Percentiles rank a stretch among this genome's conserved stretches.
These are phyloP conservation scores for Agrotis exclamationis DNA, from an alignment of 2,888 invertebrate genomes.

Conservation along the genomic window DNA sequence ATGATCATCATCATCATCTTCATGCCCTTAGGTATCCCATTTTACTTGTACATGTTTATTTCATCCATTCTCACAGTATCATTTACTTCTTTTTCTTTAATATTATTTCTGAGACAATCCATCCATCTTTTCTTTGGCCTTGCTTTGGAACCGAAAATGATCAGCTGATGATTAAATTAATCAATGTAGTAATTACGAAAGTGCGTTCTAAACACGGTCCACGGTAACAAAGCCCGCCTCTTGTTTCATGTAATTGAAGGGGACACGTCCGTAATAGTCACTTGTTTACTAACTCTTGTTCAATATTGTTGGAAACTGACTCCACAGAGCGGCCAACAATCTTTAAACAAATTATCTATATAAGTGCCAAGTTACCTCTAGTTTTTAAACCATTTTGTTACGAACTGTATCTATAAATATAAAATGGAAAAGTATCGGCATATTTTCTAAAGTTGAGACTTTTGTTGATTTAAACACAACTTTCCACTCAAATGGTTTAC, in stretches of 20 bases:
- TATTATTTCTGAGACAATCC: too few relatives aligned
- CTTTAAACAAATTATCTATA: slow-evolving; percentile 67
- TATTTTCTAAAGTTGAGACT: slow-evolving; percentile 8
- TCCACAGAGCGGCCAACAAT: slow-evolving; percentile 57
- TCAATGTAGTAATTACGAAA: slow-evolving; percentile 64
- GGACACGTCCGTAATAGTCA: slow-evolving; percentile 74
- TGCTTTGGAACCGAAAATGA: background rate
- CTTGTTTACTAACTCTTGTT: slow-evolving; percentile 74
- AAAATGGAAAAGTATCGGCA: slow-evolving; percentile 1
- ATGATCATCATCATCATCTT: too few relatives aligned
- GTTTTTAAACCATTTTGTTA: slow-evolving; percentile 32
- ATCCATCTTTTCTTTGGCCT: too few relatives aligned
- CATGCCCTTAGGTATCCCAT: too few relatives aligned
- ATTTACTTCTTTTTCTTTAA: too few relatives aligned
- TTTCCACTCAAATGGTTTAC: slow-evolving; percentile 31
- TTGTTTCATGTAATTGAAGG: slow-evolving; percentile 78
- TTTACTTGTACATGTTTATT: too few relatives aligned
- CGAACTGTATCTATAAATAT: slow-evolving; percentile 18
- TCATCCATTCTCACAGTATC: too few relatives aligned
- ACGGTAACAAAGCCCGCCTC: slow-evolving; percentile 68
- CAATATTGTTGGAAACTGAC: slow-evolving; percentile 70
- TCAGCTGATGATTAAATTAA: slow-evolving; percentile 39
- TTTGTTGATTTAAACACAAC: slow-evolving; percentile 31
- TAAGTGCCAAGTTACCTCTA: slow-evolving; percentile 64
- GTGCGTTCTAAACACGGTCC: slow-evolving; percentile 61